Conservation (phyloP, 2,888 invertebrate genomes). For the Athalia circularis region DNA sequence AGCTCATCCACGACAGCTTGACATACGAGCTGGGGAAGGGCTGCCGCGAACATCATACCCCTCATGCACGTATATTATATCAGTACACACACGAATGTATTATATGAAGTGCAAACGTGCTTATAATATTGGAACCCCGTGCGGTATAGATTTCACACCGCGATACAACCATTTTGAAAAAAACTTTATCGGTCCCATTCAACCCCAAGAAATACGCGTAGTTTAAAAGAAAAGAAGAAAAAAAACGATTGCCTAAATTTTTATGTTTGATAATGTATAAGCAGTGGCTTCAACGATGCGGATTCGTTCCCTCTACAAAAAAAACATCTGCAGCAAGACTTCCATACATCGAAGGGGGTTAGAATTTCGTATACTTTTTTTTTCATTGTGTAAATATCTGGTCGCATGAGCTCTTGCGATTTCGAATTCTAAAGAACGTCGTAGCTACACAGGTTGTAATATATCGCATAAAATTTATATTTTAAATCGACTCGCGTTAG, state of each 20-base stretch:
- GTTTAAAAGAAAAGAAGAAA: neutral
- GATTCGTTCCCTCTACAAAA: neutral
- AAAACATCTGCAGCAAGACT: too few species aligned
- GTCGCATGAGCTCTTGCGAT: constrained; percentile 35
- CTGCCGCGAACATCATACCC: neutral
- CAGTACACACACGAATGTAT: neutral
- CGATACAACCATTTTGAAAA: too few species aligned
- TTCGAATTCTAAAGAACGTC: constrained; percentile 46
- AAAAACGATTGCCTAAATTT: neutral
- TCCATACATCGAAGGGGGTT: neutral
- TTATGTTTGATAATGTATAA: neutral
- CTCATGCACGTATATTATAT: neutral
- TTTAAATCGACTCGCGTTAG: constrained; percentile 70
- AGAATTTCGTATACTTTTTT: constrained; percentile 8
- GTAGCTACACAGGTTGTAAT: neutral
- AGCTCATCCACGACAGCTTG: constrained; percentile 65
- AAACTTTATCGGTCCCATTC: neutral
- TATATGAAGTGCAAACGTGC: neutral
- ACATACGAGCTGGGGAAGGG: constrained; percentile 64
- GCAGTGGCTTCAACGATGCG: neutral
- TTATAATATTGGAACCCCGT: too few species aligned
- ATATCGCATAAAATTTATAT: constrained; percentile 68
- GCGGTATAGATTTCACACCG: too few species aligned
- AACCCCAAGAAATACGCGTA: neutral
- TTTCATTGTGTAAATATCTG: neutral